phyloP scores from a whole-genome alignment of 1,140 invertebrate species.

The Cydia pomonella region DNA sequence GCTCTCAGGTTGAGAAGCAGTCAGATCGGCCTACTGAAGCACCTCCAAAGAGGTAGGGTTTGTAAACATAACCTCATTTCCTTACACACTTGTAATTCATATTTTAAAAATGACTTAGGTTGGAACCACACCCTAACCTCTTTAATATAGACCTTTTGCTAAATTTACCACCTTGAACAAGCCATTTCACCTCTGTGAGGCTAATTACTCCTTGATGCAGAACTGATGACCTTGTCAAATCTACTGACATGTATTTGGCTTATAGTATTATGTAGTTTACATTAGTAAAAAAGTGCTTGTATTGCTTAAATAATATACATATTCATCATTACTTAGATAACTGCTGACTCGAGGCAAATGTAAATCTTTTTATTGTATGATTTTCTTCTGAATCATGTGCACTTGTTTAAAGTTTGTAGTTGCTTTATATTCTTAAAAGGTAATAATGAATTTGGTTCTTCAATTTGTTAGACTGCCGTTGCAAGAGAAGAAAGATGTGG shows the following conservation, averaged over 20 bases:
- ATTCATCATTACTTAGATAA: slow-evolving; percentile 4
- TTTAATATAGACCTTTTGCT: too few species aligned
- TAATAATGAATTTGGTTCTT: slow-evolving; percentile 5
- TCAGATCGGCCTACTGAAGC: slow-evolving; percentile 56
- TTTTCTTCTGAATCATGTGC: not conserved
- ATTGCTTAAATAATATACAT: not conserved
- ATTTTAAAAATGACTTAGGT: not conserved
- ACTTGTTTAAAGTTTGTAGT: not conserved
- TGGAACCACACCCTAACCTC: not conserved
- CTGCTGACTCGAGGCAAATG: not conserved
- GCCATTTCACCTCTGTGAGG: too few species aligned
- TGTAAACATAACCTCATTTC: slow-evolving; percentile 21
- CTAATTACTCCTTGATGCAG: too few species aligned
- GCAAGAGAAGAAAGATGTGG: slow-evolving; percentile 73
- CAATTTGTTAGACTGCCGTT: slow-evolving; percentile 52
- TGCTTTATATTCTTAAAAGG: not conserved
- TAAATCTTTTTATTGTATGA: not conserved
- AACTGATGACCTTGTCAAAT: not conserved
- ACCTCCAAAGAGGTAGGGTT: slow-evolving; percentile 49
- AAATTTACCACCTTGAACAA: too few species aligned
- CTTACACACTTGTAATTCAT: not conserved
- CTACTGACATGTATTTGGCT: not conserved
- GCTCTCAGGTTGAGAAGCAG: slow-evolving; percentile 66
- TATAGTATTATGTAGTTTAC: not conserved
- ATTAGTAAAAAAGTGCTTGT: not conserved